A percentile compares a stretch with the other conserved stretches of the same genome.
Evolutionary conservation across 2,113 vertebrate species (phyloP).

Genomic region (Toxotes jaculatrix): DNA sequence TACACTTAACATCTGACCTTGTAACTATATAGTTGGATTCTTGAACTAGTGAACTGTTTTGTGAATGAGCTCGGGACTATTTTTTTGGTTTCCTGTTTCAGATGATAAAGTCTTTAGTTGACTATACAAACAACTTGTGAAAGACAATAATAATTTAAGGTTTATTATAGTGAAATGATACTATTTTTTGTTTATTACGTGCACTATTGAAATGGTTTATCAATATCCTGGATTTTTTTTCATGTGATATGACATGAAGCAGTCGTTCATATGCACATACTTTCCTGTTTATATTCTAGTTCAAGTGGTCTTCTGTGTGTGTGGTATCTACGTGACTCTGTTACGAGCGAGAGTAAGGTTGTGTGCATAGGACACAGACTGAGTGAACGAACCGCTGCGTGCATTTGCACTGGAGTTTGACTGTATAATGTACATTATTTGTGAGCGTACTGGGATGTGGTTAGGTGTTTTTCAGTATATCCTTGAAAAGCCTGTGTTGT

Average conservation of each 20-base stretch:
- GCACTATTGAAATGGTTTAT: too few relatives aligned
- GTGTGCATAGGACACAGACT: background rate
- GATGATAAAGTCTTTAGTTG: background rate
- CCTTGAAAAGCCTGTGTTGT: conserved; percentile 62
- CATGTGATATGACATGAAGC: background rate
- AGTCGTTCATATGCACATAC: too few relatives aligned
- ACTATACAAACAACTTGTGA: background rate
- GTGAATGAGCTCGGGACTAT: background rate
- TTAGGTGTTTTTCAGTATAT: conserved; percentile 61
- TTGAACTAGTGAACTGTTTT: background rate
- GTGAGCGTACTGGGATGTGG: conserved; percentile 73
- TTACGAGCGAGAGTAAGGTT: background rate
- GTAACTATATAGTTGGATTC: background rate
- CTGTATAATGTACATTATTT: conserved; percentile 13
- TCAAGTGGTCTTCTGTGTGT: background rate
- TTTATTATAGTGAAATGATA: background rate
- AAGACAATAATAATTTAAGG: background rate
- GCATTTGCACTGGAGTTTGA: background rate
- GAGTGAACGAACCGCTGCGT: background rate
- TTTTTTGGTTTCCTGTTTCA: background rate
- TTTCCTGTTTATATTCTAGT: background rate
- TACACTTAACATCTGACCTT: background rate
- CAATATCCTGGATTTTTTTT: background rate
- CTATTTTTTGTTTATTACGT: background rate
- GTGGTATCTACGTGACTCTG: background rate